A percentile compares a stretch with the other conserved stretches of the same genome.
These are phyloP conservation scores for Parapristionchus giblindavisi DNA, from an alignment of 2,888 invertebrate genomes.

Conservation along the genomic window DNA sequence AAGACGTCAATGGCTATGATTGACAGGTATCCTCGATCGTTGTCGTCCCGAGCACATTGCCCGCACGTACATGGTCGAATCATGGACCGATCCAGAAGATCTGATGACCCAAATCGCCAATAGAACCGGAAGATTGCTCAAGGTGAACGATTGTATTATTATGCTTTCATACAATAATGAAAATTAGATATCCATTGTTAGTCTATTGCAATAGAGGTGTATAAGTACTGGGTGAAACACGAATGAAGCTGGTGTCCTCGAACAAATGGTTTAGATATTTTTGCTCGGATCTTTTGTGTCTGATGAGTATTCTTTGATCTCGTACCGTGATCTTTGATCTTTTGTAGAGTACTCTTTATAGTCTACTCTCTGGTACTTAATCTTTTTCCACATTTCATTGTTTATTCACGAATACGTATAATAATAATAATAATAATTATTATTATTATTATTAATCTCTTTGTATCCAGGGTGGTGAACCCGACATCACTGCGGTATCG, in stretches of 20 bases:
- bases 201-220: neutral
- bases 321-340: too few species aligned
- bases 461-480: slow-evolving; percentile 85
- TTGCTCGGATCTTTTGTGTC: too few species aligned
- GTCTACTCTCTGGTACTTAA: too few species aligned
- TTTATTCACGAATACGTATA: too few species aligned
- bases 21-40: slow-evolving; percentile 78
- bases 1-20: too few species aligned
- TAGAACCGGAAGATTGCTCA: slow-evolving; percentile 86
- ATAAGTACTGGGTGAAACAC: neutral
- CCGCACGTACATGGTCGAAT: slow-evolving; percentile 82
- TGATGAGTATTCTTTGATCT: too few species aligned
- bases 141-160: slow-evolving; percentile 72
- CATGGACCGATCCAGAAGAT: slow-evolving; percentile 84
- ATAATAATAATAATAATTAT: too few species aligned
- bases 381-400: too few species aligned
- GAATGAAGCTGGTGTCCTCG: neutral
- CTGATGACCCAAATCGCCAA: slow-evolving; percentile 90
- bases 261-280: neutral
- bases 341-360: too few species aligned
- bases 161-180: neutral
- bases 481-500: slow-evolving; percentile 86
- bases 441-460: too few species aligned
- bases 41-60: slow-evolving; percentile 84
- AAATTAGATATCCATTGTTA: neutral